Base-by-base conservation (phyloP, 2,888 invertebrate genomes). In the Trichacis sp. region DNA sequence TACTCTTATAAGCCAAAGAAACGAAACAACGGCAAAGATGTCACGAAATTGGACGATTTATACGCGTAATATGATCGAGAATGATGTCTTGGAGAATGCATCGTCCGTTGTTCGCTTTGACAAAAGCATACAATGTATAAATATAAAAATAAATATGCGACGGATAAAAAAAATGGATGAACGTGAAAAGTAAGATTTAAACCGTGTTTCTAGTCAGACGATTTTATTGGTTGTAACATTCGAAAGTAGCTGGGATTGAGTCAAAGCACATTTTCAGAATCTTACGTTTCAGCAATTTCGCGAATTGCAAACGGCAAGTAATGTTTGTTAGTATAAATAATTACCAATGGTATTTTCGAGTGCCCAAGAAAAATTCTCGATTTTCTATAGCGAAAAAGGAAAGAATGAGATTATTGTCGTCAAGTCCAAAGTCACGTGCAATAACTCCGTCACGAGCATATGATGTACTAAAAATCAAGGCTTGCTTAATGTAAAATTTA, bases 401-500 rank as follows among this genome's bases (percentile, higher is more conserved):
- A 24, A 24, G 24, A 24, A 24, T 24, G 24, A 8, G 8, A 24
- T 24, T 24, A 24, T 24, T 8, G 24, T 24, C 4, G 8, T 20
- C 1, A 52, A 45, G 36, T 48, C 57, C 40, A 50, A 38, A 38
- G 47, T 56, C 24, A 52, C 48, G 64, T 53, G 60, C 52, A 60
- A 60, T 64, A 56, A 38, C 18, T 45, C 47, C 46, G 48, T 33
- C 48, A 46, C 58, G 38, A 40, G 53, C 53, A 40, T 53, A 43
- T 50, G 49, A 33, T 57, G 45, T 45, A 52, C 33, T 29, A 51
- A 9, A 55, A 9, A 52, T 51, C 55, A 19, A 53, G 56, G 60
- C 57, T 57, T 46, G 61, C 62, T 66, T 66, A 66, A 54, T 66
- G 66, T 67, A 58, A 61, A n/a, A 66, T 61, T 50, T 58, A 62